Base-by-base conservation (phyloP, 2,113 vertebrate genomes). In the Petroica traversi region DNA sequence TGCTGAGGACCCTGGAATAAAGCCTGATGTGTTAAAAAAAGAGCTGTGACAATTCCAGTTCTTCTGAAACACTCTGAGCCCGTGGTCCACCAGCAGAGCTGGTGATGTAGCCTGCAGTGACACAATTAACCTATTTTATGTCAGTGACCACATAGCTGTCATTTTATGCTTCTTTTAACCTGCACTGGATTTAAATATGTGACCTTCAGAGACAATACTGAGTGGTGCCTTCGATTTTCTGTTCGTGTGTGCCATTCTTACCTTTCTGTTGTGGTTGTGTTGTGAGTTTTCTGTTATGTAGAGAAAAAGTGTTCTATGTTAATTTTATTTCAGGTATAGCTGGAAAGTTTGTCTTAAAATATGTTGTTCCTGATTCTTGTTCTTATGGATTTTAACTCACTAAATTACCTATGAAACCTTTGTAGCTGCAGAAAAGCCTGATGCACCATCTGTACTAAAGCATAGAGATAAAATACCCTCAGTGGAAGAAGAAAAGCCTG, bases 341-440 rank as follows among this genome's bases (percentile, higher is more conserved):
- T 94, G 95, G 94, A 93, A 94, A 94, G 75, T 40, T 91, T 95
- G 40, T 91, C 45, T 90, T 95, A 91, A 89, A 76, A 80, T 88
- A 36, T 77, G 8, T 91, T 95, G 17, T 93, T 88, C 89, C 43
- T 75, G 12, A 38, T 85, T 55, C 34, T 96, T 94, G 58, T 88
- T 91, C 93, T 96, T 92, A 82, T 2, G 87, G 45, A 68, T 96
- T 96, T 95, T 91, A 93, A 94, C 78, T 95, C 62, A 98, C 69
- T 97, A 79, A 97, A 94, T 98, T 96, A 96, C 97, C 96, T 97
- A 55, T 97, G 87, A 97, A 98, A 98, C 94, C 84, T 98, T 98
- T 98, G 94, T 98, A 97, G 94, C 91, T 97, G 97, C 96, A 98
- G 97, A 98, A 97, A 98, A 97, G 57, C 86, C 92, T 92, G 98